Evolutionary conservation across 2,888 invertebrate genomes (phyloP).

Genomic region (Lepas anatifera): DNA sequence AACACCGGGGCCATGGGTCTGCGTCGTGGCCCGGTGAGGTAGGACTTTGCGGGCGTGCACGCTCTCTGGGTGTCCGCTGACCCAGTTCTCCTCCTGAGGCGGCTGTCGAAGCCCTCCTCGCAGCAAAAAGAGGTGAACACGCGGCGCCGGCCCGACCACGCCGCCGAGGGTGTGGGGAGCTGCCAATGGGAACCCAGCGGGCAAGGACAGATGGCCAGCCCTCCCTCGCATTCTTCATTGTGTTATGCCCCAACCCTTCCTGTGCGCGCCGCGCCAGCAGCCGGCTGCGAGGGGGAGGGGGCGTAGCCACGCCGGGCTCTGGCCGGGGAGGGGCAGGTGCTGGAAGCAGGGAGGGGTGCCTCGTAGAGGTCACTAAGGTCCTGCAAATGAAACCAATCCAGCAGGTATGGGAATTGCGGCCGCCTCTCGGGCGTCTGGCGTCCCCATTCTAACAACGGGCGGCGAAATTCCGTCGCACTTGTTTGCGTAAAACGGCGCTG

Average conservation of each 20-base stretch:
- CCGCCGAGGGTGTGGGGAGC: not conserved
- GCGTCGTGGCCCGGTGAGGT: too few species aligned
- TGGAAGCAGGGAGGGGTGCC: not conserved
- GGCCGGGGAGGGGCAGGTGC: constrained; percentile 8
- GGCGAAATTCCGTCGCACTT: too few species aligned
- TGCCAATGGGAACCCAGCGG: not conserved
- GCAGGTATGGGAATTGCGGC: too few species aligned
- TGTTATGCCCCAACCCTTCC: constrained; percentile 8
- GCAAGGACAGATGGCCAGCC: constrained; percentile 1
- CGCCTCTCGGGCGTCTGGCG: not conserved
- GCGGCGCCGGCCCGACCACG: too few species aligned
- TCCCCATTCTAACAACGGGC: not conserved
- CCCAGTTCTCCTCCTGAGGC: too few species aligned
- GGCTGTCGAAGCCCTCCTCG: too few species aligned
- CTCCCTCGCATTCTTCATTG: constrained; percentile 8
- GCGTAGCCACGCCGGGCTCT: too few species aligned
- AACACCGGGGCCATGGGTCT: too few species aligned
- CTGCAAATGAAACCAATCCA: not conserved
- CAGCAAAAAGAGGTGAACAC: not conserved
- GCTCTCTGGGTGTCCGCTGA: too few species aligned
- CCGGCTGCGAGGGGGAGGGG: not conserved
- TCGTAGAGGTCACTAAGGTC: not conserved
- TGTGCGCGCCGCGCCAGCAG: not conserved
- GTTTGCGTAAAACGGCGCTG: not conserved
- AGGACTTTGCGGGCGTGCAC: too few species aligned